Evolutionary conservation across 1,140 invertebrate species (phyloP).

Genomic region (Drosophila pallidifrons): DNA sequence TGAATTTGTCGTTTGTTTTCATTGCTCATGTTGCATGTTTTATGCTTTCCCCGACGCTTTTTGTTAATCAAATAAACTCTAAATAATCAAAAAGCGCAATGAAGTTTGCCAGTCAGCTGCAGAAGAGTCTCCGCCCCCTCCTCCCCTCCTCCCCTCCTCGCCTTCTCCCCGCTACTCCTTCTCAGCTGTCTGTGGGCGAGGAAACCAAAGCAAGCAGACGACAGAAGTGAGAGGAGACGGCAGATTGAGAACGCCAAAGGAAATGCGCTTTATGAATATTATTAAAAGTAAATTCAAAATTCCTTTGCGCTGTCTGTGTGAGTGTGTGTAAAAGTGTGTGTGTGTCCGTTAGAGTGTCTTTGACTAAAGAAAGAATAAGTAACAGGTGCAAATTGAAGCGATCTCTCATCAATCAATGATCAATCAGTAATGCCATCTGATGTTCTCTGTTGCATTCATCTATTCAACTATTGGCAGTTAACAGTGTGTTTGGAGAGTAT

Average conservation of each 20-base stretch:
- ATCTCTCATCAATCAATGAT: no score
- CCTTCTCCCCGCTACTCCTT: background rate
- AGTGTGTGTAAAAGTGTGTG: background rate
- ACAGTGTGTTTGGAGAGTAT: no score
- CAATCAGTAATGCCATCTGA: no score
- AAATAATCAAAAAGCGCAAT: slow-evolving; percentile 54
- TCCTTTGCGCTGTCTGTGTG: slow-evolving; percentile 7
- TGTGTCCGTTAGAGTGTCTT: no score
- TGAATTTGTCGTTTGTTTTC: slow-evolving; percentile 69
- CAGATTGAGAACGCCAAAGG: slow-evolving; percentile 10
- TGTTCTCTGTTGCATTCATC: no score
- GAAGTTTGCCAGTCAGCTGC: slow-evolving; percentile 24
- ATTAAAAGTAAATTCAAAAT: slow-evolving; percentile 35
- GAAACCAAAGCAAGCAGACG: slow-evolving; percentile 18
- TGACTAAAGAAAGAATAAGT: no score
- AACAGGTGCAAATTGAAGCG: no score
- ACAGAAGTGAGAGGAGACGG: background rate
- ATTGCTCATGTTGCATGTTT: slow-evolving; percentile 14
- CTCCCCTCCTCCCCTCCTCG: no score
- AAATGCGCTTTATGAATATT: slow-evolving; percentile 49
- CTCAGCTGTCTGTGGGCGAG: background rate
- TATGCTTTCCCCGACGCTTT: slow-evolving; percentile 27
- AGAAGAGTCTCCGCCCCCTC: background rate
- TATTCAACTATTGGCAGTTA: no score
- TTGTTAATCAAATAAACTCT: slow-evolving; percentile 64